Percentiles rank a stretch among this genome's conserved stretches.
These are phyloP conservation scores for Mus caroli DNA, from an alignment of 2,797 vertebrate genomes.

Conservation along the genomic window DNA sequence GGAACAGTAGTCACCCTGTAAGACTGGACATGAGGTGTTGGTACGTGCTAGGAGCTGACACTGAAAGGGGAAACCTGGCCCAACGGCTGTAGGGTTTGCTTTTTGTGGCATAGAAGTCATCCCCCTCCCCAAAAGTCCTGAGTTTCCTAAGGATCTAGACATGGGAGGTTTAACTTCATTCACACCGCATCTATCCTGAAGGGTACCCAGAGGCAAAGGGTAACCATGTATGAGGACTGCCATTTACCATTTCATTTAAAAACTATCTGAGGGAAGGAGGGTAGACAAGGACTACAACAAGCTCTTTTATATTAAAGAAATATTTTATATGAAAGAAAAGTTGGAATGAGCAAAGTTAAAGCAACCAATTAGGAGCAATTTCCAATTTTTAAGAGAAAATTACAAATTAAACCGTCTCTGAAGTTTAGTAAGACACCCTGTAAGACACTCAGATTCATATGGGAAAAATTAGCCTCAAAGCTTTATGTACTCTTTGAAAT, in stretches of 20 bases:
- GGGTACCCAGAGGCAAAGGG: neutral
- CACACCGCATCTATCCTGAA: neutral
- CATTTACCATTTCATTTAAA: slow-evolving; percentile 31
- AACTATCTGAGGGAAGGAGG: slow-evolving; percentile 43
- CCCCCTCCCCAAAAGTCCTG: neutral
- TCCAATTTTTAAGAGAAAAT: slow-evolving; percentile 79
- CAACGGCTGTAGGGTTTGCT: neutral
- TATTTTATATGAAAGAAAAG: slow-evolving; percentile 34
- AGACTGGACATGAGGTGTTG: neutral
- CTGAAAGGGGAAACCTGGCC: neutral
- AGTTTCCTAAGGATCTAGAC: neutral
- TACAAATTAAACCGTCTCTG: slow-evolving; percentile 79
- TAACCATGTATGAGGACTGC: neutral
- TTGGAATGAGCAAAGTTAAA: slow-evolving; percentile 72
- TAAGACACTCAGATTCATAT: slow-evolving; percentile 78
- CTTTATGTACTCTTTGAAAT: slow-evolving; percentile 73
- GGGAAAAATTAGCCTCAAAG: slow-evolving; percentile 75
- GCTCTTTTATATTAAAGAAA: slow-evolving; percentile 60
- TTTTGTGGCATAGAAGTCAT: neutral
- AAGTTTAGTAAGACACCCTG: slow-evolving; percentile 78
- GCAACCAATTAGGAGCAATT: slow-evolving; percentile 75
- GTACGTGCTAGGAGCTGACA: neutral
- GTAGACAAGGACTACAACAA: neutral
- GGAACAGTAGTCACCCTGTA: neutral
- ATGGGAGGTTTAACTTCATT: neutral